Evolutionary conservation across 2,888 invertebrate genomes (phyloP), one percentile per base, ranked within the genome.

Genomic region (Augochlorella aurata): DNA sequence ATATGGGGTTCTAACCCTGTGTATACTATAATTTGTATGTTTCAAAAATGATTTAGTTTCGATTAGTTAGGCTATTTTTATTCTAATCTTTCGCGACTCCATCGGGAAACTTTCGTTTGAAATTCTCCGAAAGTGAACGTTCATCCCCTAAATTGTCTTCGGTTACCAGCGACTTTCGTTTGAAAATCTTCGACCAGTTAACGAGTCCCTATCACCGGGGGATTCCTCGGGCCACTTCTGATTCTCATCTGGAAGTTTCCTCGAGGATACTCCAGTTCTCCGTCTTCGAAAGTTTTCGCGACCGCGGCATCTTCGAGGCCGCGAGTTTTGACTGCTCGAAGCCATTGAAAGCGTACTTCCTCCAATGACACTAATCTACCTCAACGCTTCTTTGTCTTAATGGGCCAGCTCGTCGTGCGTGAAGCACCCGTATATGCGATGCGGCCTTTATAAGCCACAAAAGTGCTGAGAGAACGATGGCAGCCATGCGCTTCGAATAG

Each of bases 381-480:
- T 63, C 63, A 63, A 63, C 63, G 63, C 63, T 63, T 38, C 63
- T 63, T 63, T 63, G 29, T 63, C 63, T 63, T 63, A 63, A 63
- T 63, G 38, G 63, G 38, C 38, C 38, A 18, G 63, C n/a, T 63
- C n/a, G 63, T 44, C 63, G 63, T 63, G 63, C 63, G 38, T 18
- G 63, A 63, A 29, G 38, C 63, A 63, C 63, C 63, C 63, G n/a
- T 63, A 63, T 10, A 63, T 18, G 63, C 63, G 63, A 38, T 44
- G 63, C 16, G 63, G 63, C 63, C 38, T 44, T 18, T 63, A n/a
- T 63, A 63, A 63, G 63, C 63, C 63, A 63, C 38, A 63, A 38
- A 63, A 63, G 63, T 63, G 63, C 63, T 63, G 38, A 63, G 38
- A 44, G 38, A 38, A 63, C 63, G 38, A 38, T 63, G 63, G 38